Evolutionary conservation across 1,140 invertebrate genomes (phyloP).

Genomic region (Triops cancriformis): DNA sequence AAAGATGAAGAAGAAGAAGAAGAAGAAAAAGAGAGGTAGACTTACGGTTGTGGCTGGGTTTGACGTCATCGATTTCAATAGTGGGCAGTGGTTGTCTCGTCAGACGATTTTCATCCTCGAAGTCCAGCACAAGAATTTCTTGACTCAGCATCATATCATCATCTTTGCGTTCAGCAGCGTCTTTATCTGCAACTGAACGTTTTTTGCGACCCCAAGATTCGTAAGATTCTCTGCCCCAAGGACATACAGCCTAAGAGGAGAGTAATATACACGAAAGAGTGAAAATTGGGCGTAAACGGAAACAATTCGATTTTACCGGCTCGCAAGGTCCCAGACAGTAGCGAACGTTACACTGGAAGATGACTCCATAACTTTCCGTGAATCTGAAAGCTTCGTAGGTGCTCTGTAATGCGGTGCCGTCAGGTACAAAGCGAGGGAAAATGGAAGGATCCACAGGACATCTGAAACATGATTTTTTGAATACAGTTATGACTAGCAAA

Average conservation of each 20-base stretch:
- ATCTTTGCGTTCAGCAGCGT: conserved; percentile 44
- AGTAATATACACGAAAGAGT: background rate
- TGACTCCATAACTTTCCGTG: conserved; percentile 90
- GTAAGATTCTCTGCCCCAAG: conserved; percentile 75
- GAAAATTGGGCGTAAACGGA: background rate
- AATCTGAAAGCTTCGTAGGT: conserved; percentile 91
- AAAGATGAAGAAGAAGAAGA: too few relatives aligned
- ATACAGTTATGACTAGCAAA: background rate
- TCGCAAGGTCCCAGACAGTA: conserved; percentile 91
- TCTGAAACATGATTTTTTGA: conserved; percentile 40
- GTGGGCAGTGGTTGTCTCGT: background rate
- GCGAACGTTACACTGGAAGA: conserved; percentile 95
- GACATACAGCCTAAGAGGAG: conserved; percentile 63
- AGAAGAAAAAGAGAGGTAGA: background rate
- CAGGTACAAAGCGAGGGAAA: conserved; percentile 80
- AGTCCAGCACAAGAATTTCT: conserved; percentile 83
- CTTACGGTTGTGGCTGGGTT: background rate
- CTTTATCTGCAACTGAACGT: conserved; percentile 46
- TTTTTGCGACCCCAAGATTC: conserved; percentile 83
- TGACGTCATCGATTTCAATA: background rate
- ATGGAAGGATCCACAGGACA: conserved; percentile 88
- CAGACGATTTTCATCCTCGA: conserved; percentile 65
- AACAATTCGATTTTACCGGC: conserved; percentile 53
- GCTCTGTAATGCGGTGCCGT: conserved; percentile 72
- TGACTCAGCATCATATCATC: conserved; percentile 87